Evolutionary conservation across 2,797 vertebrate species (phyloP).

Genomic region (Antennarius maculatus): DNA sequence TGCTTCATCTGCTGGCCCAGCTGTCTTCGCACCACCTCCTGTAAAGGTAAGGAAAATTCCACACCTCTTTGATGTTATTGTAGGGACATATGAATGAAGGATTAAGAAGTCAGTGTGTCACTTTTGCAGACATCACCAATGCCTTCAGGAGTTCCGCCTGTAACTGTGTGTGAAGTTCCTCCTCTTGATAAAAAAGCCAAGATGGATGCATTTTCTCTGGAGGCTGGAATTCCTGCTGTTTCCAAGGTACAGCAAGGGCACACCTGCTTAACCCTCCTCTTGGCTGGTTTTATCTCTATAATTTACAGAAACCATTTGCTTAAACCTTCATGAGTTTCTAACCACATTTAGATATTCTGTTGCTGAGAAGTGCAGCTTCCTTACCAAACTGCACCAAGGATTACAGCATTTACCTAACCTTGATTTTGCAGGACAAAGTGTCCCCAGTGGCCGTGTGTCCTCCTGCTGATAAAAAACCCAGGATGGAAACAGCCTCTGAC

Average conservation of each 20-base stretch:
- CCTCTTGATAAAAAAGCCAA: constrained; percentile 73
- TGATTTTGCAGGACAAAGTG: constrained; percentile 30
- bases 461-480: constrained; percentile 75
- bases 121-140: constrained; percentile 45
- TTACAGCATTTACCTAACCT: not conserved
- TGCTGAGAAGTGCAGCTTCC: no score
- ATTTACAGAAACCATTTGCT: no score
- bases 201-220: constrained; percentile 54
- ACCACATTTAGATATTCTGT: no score
- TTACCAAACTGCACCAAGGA: no score
- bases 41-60: constrained; percentile 33
- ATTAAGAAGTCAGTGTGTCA: not conserved
- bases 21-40: constrained; percentile 68
- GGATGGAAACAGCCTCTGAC: constrained; percentile 40
- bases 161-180: constrained; percentile 19
- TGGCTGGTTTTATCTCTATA: no score
- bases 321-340: no score
- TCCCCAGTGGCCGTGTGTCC: constrained; percentile 41
- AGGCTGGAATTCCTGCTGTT: constrained; percentile 39
- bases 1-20: constrained; percentile 52
- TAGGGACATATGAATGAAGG: not conserved
- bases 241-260: constrained; percentile 38
- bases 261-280: no score
- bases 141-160: constrained; percentile 7
- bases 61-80: not conserved